Evolutionary conservation across 2,113 vertebrate genomes (phyloP).

Genomic region (Rhynchomys soricoides): DNA sequence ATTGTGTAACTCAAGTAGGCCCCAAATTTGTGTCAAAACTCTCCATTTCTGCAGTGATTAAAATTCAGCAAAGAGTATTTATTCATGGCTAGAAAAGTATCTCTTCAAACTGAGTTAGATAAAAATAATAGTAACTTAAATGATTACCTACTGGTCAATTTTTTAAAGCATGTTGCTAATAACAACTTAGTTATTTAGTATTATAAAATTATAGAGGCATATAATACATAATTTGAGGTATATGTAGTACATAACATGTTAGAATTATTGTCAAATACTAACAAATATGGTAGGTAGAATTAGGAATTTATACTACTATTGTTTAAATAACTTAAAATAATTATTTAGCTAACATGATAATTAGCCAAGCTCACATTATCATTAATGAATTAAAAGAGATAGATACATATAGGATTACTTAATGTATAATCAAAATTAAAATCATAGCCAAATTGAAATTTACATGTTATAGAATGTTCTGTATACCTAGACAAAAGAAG

Average conservation of each 20-base stretch:
- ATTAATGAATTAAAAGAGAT: neutral
- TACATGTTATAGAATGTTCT: neutral
- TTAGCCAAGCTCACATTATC: neutral
- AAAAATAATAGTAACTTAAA: slow-evolving; percentile 71
- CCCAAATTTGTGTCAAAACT: neutral
- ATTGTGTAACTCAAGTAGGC: neutral
- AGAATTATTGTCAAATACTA: neutral
- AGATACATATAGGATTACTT: neutral
- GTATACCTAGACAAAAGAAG: neutral
- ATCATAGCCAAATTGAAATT: neutral
- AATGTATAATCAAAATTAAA: neutral
- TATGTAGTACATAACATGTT: neutral
- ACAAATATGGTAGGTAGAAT: neutral
- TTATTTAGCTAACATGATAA: neutral
- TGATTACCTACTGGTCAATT: neutral
- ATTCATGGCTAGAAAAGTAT: neutral
- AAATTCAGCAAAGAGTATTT: too few relatives aligned
- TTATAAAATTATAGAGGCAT: neutral
- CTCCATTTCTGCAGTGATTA: neutral
- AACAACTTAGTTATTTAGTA: neutral
- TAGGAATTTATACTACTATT: too few relatives aligned
- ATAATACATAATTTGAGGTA: neutral
- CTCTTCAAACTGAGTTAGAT: slow-evolving; percentile 42
- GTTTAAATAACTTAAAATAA: neutral
- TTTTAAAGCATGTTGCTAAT: neutral